Conservation (phyloP, 2,113 vertebrate genomes). For the Athene noctua region DNA sequence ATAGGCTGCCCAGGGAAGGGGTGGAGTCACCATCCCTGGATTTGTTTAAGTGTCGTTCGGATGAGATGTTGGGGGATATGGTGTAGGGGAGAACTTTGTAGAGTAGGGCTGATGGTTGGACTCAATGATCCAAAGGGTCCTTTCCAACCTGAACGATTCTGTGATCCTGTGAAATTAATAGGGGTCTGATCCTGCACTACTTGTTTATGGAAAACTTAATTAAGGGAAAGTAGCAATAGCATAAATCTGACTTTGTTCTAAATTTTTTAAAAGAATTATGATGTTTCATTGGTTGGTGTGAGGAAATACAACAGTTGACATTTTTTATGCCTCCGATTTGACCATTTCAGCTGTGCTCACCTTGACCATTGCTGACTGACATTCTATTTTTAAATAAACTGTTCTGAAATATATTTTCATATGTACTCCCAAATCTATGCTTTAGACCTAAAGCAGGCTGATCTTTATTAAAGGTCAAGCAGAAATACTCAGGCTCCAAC, state of each 20-base stretch:
- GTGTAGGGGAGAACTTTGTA: no score
- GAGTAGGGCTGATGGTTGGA: no score
- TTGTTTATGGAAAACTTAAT: background rate
- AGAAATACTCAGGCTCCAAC: background rate
- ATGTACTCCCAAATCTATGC: background rate
- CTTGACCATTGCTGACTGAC: background rate
- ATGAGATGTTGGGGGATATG: no score
- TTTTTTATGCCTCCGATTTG: background rate
- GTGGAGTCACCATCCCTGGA: no score
- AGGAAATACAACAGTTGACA: background rate
- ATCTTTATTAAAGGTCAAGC: background rate
- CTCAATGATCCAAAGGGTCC: no score
- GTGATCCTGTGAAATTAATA: background rate
- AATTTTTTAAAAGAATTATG: background rate
- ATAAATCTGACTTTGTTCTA: background rate
- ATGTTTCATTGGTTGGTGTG: background rate
- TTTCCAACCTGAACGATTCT: no score
- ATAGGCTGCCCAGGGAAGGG: no score
- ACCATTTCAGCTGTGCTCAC: background rate
- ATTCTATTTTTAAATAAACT: constrained; percentile 6
- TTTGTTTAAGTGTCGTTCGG: no score
- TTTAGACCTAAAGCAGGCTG: background rate
- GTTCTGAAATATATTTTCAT: background rate
- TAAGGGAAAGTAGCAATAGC: background rate
- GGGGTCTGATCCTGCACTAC: background rate